phyloP scores from a whole-genome alignment of 2,888 invertebrate genomes.

The Brenthis ino region DNA sequence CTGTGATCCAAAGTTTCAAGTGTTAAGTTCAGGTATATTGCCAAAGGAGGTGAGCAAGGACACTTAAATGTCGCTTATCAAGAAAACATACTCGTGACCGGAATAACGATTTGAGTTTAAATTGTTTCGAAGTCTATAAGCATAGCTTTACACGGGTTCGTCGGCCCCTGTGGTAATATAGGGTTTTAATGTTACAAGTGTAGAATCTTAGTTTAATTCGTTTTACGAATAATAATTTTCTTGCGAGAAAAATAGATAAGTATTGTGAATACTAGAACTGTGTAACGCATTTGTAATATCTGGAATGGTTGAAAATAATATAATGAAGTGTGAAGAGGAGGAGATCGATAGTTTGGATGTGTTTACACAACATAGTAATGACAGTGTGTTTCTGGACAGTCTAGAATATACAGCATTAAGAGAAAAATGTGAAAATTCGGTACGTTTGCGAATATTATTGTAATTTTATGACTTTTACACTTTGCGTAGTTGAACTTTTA shows the following conservation, averaged over 20 bases:
- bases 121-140: conserved; percentile 69
- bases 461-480: not conserved
- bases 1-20: conserved; percentile 16
- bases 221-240: conserved; percentile 27
- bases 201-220: conserved; percentile 21
- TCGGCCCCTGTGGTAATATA: conserved; percentile 61
- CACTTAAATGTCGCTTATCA: conserved; percentile 58
- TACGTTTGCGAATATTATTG: conserved; percentile 37
- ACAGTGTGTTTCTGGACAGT: conserved; percentile 70
- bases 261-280: not conserved
- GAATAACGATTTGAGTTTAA: conserved; percentile 63
- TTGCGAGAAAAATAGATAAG: not conserved
- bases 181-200: conserved; percentile 24
- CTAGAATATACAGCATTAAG: conserved; percentile 64
- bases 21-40: conserved; percentile 30
- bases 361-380: conserved; percentile 53
- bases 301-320: conserved; percentile 68
- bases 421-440: conserved; percentile 60
- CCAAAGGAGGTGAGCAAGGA: conserved; percentile 34
- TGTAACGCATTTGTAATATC: not conserved
- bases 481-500: too few species aligned
- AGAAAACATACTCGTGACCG: conserved; percentile 60
- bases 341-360: conserved; percentile 72
- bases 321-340: conserved; percentile 65
- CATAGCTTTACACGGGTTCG: conserved; percentile 77